These are phyloP conservation scores for Pterois miles DNA, from an alignment of 2,797 vertebrate genomes.

Conservation along the genomic window DNA sequence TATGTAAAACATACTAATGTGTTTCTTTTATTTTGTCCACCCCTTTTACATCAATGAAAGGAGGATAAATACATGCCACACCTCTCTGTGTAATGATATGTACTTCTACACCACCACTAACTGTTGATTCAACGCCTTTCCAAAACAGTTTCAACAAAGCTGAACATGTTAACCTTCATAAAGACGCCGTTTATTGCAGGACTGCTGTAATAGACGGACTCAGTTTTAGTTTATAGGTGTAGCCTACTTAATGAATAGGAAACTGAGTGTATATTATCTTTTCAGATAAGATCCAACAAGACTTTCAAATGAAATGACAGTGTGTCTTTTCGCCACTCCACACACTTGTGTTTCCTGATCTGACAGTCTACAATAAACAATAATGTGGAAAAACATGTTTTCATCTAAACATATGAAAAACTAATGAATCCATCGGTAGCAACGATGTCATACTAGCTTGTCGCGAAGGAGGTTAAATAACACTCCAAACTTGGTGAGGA, in stretches of 20 bases:
- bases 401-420: too few species aligned
- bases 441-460: too few species aligned
- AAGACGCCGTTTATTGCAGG: background rate
- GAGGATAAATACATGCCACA: background rate
- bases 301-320: background rate
- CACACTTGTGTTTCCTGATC: too few species aligned
- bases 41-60: background rate
- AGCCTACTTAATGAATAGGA: too few species aligned
- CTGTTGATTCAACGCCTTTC: background rate
- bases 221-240: background rate
- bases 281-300: background rate
- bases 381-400: too few species aligned
- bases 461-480: too few species aligned
- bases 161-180: too few species aligned
- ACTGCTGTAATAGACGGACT: background rate
- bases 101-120: background rate
- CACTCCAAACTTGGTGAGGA: too few species aligned
- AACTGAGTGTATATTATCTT: background rate
- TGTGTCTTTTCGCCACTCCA: too few species aligned
- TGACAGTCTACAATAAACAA: too few species aligned
- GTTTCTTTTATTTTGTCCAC: background rate
- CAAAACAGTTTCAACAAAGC: background rate
- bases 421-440: fast-evolving
- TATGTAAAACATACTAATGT: fast-evolving
- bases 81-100: too few species aligned